phyloP scores from a whole-genome alignment of 2,113 vertebrate species.

The Eonycteris spelaea region DNA sequence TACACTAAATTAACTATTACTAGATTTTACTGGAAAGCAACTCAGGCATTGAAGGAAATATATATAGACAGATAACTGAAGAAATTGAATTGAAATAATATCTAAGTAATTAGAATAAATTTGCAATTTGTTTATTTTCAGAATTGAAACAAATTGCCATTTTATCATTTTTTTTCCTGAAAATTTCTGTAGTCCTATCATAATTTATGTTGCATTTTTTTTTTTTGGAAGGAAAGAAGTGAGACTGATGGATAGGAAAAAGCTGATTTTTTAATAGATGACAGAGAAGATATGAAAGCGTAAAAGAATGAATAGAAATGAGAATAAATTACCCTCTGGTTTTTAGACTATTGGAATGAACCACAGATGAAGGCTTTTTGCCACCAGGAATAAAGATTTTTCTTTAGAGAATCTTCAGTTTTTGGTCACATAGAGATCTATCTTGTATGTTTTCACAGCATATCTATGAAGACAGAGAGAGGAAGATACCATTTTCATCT shows the following conservation, averaged over 20 bases:
- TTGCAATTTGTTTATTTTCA: constrained; percentile 11
- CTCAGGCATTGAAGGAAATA: not conserved
- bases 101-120: constrained; percentile 17
- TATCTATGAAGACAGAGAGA: not conserved
- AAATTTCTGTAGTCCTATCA: not conserved
- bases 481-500: not conserved
- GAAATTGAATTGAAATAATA: constrained; percentile 27
- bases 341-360: not conserved
- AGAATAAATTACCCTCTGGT: not conserved
- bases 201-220: not conserved
- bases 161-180: not conserved
- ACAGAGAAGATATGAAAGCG: not conserved
- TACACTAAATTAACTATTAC: not conserved
- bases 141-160: constrained; percentile 10
- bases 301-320: constrained; percentile 5
- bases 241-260: not conserved
- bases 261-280: not conserved
- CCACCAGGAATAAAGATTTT: not conserved
- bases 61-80: not conserved
- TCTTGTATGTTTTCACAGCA: not conserved
- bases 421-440: constrained; percentile 28
- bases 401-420: constrained; percentile 13
- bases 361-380: not conserved
- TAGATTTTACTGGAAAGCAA: not conserved
- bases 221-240: not conserved